phyloP scores from a whole-genome alignment of 1,140 invertebrate species.

The Ips nitidus region DNA sequence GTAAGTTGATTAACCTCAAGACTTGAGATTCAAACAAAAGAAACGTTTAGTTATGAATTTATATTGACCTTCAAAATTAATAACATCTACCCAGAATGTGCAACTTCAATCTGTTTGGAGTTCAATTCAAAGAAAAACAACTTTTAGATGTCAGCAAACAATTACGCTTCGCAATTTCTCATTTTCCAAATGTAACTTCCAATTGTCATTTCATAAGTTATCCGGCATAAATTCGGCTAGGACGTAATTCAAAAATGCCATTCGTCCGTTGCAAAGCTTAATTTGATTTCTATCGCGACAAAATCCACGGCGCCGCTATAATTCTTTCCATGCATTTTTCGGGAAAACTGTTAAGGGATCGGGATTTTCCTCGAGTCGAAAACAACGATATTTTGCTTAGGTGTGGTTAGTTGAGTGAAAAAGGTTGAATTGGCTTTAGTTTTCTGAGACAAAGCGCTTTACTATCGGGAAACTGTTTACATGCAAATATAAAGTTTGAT shows the following conservation, averaged over 20 bases:
- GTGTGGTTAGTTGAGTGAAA: too few relatives aligned
- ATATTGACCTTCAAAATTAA: too few relatives aligned
- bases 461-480: too few relatives aligned
- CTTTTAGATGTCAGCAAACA: not conserved
- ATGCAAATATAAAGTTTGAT: too few relatives aligned
- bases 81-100: too few relatives aligned
- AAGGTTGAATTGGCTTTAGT: too few relatives aligned
- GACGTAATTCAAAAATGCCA: not conserved
- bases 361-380: slow-evolving; percentile 1
- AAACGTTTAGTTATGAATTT: too few relatives aligned
- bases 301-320: slow-evolving; percentile 10
- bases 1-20: too few relatives aligned
- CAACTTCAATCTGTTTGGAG: too few relatives aligned
- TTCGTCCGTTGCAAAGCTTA: slow-evolving; percentile 11
- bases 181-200: slow-evolving; percentile 1
- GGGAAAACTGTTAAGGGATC: slow-evolving; percentile 13
- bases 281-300: slow-evolving; percentile 19
- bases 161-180: not conserved
- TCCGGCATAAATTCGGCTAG: not conserved
- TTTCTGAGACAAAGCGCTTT: too few relatives aligned
- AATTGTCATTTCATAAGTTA: slow-evolving; percentile 7
- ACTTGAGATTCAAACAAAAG: too few relatives aligned
- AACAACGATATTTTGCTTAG: too few relatives aligned
- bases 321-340: slow-evolving; percentile 15
- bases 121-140: not conserved